A percentile compares a stretch with the other conserved stretches of the same genome.
Evolutionary conservation across 2,888 invertebrate species (phyloP).

Genomic region (Stenodera caucasica): DNA sequence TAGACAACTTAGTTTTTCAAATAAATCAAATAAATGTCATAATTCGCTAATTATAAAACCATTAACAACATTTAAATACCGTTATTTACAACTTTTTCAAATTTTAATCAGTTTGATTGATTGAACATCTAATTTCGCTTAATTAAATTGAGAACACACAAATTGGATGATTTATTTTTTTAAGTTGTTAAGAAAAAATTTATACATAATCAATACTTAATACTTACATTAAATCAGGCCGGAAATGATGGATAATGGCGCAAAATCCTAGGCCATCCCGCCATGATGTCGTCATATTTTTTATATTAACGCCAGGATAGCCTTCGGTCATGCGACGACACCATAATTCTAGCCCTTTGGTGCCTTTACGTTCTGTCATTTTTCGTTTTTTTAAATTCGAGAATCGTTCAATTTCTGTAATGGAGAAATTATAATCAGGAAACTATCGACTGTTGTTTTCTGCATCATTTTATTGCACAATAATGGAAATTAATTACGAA

Average conservation of each 20-base stretch:
- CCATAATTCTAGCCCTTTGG: constrained; percentile 91
- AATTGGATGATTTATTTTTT: neutral
- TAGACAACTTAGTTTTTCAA: too few species aligned
- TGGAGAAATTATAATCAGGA: constrained; percentile 29
- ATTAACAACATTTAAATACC: neutral
- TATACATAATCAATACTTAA: too few species aligned
- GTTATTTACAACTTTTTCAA: neutral
- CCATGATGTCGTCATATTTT: constrained; percentile 96
- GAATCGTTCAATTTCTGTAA: constrained; percentile 16
- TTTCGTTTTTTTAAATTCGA: constrained; percentile 24
- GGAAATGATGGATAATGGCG: constrained; percentile 93
- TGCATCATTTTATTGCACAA: neutral
- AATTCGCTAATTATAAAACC: neutral
- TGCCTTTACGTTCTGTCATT: constrained; percentile 83
- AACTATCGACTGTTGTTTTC: constrained; percentile 12
- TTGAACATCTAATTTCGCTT: neutral
- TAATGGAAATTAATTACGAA: constrained; percentile 1
- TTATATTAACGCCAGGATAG: constrained; percentile 86
- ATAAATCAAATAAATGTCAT: neutral
- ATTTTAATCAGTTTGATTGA: neutral
- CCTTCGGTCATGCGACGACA: constrained; percentile 87
- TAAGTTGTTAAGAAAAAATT: too few species aligned
- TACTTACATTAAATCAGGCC: constrained; percentile 95
- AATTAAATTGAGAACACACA: neutral
- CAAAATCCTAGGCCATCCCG: constrained; percentile 94